phyloP scores from a whole-genome alignment of 2,888 invertebrate species.

The Drosophila basisetae region DNA sequence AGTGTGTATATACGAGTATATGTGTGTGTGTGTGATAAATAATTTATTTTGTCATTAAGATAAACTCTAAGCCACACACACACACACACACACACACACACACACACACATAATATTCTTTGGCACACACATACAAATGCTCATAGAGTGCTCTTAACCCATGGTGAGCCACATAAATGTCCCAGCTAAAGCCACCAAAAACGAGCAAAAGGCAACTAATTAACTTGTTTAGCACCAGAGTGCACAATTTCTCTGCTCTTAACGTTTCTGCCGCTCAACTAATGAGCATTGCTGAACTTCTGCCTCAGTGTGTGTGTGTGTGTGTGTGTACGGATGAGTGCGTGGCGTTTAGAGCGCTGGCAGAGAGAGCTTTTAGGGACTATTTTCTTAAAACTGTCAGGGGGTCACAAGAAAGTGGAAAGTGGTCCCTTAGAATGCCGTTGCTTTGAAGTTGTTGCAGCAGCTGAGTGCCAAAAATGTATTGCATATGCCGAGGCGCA shows the following conservation, averaged over 20 bases:
- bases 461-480: constrained; percentile 46
- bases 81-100: constrained; percentile 3
- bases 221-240: constrained; percentile 77
- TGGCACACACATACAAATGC: constrained; percentile 4
- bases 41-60: constrained; percentile 82
- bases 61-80: constrained; percentile 58
- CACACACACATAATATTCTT: not conserved
- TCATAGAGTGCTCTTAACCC: constrained; percentile 42
- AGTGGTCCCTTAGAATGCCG: constrained; percentile 4
- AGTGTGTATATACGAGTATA: constrained; percentile 30
- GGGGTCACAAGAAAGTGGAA: not conserved
- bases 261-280: constrained; percentile 59
- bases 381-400: constrained; percentile 28
- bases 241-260: constrained; percentile 56
- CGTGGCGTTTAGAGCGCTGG: constrained; percentile 32
- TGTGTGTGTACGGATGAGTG: constrained; percentile 5
- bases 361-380: constrained; percentile 5
- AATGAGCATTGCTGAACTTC: constrained; percentile 57
- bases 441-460: constrained; percentile 14
- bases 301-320: constrained; percentile 8
- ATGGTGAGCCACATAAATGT: constrained; percentile 58
- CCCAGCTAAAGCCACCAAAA: constrained; percentile 45
- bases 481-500: constrained; percentile 69
- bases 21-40: constrained; percentile 57
- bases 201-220: constrained; percentile 69